Percentiles rank a stretch among this genome's conserved stretches.
Evolutionary conservation across 2,113 vertebrate species (phyloP).

Genomic region (Melanocharis versteri): DNA sequence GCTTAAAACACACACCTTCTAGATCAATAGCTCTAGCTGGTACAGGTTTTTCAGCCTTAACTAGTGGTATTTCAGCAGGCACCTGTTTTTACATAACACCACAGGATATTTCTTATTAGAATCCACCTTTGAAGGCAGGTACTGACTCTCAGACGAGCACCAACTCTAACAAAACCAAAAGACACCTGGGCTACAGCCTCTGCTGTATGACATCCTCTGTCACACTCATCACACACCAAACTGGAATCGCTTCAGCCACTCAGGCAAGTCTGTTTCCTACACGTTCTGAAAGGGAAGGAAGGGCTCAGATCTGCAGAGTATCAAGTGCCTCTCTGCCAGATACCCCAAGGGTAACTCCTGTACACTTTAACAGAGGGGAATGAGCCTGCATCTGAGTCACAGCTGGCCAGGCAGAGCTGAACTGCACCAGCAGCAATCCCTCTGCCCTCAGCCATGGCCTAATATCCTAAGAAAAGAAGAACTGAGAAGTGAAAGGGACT

Average conservation of each 20-base stretch:
- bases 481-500: background rate
- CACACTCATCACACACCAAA: background rate
- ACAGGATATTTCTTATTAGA: background rate
- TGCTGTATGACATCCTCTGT: background rate
- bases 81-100: background rate
- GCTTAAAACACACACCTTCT: background rate
- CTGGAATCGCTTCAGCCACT: background rate
- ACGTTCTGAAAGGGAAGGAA: rapidly evolving
- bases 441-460: background rate
- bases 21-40: background rate
- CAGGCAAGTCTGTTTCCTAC: background rate
- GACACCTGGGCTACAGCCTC: background rate
- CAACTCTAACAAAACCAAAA: background rate
- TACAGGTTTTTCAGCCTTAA: slow-evolving; percentile 1
- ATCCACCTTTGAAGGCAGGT: background rate
- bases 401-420: background rate
- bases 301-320: background rate
- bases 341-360: background rate
- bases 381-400: background rate
- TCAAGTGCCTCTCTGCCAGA: background rate
- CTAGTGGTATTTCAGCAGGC: background rate
- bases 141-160: background rate
- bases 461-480: background rate
- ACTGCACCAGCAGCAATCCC: background rate
- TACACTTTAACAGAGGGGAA: background rate